Conservation (phyloP, 2,797 vertebrate species). For the Chromobotia macracanthus region DNA sequence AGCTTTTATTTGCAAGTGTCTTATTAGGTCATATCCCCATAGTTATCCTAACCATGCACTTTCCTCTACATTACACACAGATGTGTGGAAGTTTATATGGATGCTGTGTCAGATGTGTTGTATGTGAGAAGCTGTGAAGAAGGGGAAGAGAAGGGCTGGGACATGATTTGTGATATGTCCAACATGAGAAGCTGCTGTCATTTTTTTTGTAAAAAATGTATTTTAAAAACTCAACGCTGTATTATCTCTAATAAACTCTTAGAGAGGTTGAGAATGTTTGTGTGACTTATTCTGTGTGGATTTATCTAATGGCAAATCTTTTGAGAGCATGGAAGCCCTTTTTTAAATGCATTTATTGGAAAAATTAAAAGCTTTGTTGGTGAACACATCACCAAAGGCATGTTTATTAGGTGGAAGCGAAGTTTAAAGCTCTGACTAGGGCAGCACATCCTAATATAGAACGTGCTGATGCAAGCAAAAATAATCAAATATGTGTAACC, state of each 20-base stretch:
- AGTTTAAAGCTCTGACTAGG: background rate
- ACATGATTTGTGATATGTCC: conserved; percentile 50
- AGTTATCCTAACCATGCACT: conserved; percentile 45
- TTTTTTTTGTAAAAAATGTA: conserved; percentile 68
- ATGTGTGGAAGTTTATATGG: conserved; percentile 17
- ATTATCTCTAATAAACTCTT: conserved; percentile 78
- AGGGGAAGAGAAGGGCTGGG: conserved; percentile 40
- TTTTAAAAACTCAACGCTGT: conserved; percentile 67
- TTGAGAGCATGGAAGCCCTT: background rate
- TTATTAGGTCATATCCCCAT: conserved; percentile 27
- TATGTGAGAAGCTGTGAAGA: conserved; percentile 34
- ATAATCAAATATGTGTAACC: background rate
- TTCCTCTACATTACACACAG: conserved; percentile 34
- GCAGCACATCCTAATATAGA: background rate
- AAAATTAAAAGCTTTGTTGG: background rate
- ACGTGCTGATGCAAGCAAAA: background rate
- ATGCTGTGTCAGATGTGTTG: conserved; percentile 19
- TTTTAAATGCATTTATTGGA: background rate
- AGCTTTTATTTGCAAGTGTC: conserved; percentile 28
- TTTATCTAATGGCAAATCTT: background rate
- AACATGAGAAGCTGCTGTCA: conserved; percentile 65
- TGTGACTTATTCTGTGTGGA: conserved; percentile 2
- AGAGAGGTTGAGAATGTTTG: conserved; percentile 65
- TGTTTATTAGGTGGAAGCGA: no score
- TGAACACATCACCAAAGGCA: background rate